Base-by-base conservation (phyloP, 37 sponge, comb jelly and placozoan genomes). In the Cladorhizidae sp. region DNA sequence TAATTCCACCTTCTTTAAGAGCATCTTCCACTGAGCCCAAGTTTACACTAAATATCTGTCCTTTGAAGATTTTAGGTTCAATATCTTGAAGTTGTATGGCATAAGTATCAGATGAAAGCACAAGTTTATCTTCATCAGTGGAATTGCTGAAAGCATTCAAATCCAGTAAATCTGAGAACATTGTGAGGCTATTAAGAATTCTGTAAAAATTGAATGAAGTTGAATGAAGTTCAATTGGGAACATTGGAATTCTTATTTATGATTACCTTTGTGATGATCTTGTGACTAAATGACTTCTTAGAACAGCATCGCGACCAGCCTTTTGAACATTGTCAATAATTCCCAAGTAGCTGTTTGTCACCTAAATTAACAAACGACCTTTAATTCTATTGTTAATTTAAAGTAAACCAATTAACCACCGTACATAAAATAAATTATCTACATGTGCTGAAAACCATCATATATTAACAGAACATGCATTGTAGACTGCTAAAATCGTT, bases 11-110 rank as follows among this genome's bases (percentile, higher is more conserved):
- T 57, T 14, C 11, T 22, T 12, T 35, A 7, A 58, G 72, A 28
- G 73, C 73, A n/a, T 79, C 55, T 40, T 67, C 68, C 72, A 83
- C 83, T 50, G 83, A 75, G 1, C 83, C 83, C 26, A 84, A 56
- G 57, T 86, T 65, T 61, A 74, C 74, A 64, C 42, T 74, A 40
- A 79, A 79, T 33, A 31, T 73, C 38, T 73, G 65, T 17, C 80
- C 80, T 54, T 26, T 40, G 43, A 67, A 78, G 0, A 38, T 54
- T 0, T 54, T 49, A 42, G 39, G 33, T 54, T 59, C 33, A 54
- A 79, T 36, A 29, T 86, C 74, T 35, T 86, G 58, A 26, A 86
- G n/a, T 64, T 79, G 86, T 39, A 79, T n/a, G 17, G 80, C 86
- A 79, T 58, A 86, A 1, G 67, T 79, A 20, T 54, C 26, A 28